phyloP scores from a whole-genome alignment of 1,140 invertebrate species.

The Lordiphosa mommai region DNA sequence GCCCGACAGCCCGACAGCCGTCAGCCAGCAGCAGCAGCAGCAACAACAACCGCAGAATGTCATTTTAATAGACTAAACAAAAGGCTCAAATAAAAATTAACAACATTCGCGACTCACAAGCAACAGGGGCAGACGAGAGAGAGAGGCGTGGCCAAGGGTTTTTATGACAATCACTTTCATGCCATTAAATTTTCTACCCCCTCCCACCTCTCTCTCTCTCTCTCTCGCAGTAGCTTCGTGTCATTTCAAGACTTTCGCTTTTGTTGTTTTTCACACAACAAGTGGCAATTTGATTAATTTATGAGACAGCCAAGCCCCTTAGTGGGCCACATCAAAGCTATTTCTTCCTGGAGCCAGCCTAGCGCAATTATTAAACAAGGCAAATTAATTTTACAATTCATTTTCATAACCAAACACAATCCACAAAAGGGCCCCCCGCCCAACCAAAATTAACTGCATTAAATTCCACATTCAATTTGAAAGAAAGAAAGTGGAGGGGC shows the following conservation, averaged over 20 bases:
- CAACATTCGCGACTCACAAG: conserved; percentile 23
- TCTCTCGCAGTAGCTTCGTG: not conserved
- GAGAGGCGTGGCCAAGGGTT: not conserved
- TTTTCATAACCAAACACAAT: too few species aligned
- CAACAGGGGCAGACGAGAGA: not conserved
- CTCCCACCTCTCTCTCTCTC: not conserved
- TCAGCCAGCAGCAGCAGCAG: not conserved
- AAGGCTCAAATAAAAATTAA: conserved; percentile 57
- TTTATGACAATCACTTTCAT: conserved; percentile 17
- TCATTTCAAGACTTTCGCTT: not conserved
- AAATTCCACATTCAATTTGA: too few species aligned
- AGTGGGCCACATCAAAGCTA: too few species aligned
- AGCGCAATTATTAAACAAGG: too few species aligned
- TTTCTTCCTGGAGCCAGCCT: too few species aligned
- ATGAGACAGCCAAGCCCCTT: conserved; percentile 7
- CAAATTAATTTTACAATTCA: too few species aligned
- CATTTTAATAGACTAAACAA: conserved; percentile 58
- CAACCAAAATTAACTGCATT: too few species aligned
- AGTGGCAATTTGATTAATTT: conserved; percentile 48
- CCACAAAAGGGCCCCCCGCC: too few species aligned
- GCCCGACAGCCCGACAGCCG: not conserved
- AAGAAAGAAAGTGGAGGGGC: too few species aligned
- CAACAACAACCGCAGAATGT: conserved; percentile 40
- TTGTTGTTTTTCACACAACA: conserved; percentile 17
- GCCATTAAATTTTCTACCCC: not conserved